A percentile compares a stretch with the other conserved stretches of the same genome.
Evolutionary conservation across 1,140 invertebrate genomes (phyloP).

Genomic region (Xylocopa sonorina): DNA sequence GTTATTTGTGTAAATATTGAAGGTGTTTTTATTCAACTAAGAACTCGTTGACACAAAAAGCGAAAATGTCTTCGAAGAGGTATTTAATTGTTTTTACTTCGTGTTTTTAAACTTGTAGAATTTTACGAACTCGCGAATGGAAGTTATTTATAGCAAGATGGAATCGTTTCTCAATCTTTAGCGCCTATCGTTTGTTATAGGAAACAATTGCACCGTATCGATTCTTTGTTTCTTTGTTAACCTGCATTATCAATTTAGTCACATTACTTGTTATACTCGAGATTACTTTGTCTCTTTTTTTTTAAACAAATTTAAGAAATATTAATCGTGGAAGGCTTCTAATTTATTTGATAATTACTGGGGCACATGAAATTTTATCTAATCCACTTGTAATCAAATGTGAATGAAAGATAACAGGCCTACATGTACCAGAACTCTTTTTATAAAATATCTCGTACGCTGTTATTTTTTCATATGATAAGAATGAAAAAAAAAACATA

Average conservation of each 20-base stretch:
- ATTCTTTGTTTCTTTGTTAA: constrained; percentile 65
- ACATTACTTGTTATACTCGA: constrained; percentile 36
- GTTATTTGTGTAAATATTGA: constrained; percentile 69
- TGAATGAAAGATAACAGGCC: not conserved
- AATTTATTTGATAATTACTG: not conserved
- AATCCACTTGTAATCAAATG: not conserved
- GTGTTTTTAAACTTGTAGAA: constrained; percentile 40
- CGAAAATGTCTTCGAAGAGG: constrained; percentile 82
- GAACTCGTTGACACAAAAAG: constrained; percentile 68
- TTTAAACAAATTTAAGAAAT: not conserved
- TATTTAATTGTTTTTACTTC: constrained; percentile 73
- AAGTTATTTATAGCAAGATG: constrained; percentile 48
- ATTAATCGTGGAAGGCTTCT: not conserved
- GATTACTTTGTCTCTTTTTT: not conserved
- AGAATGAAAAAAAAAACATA: not conserved
- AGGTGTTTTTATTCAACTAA: constrained; percentile 68
- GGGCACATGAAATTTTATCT: not conserved
- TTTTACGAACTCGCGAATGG: constrained; percentile 17
- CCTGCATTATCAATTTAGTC: constrained; percentile 35
- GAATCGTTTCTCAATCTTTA: not conserved
- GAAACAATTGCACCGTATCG: constrained; percentile 19
- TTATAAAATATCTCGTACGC: not conserved
- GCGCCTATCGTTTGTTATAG: constrained; percentile 8
- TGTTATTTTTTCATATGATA: not conserved
- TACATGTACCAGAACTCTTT: not conserved